These are phyloP conservation scores for Melinaea menophilus DNA, from an alignment of 2,888 invertebrate species.

Conservation along the genomic window DNA sequence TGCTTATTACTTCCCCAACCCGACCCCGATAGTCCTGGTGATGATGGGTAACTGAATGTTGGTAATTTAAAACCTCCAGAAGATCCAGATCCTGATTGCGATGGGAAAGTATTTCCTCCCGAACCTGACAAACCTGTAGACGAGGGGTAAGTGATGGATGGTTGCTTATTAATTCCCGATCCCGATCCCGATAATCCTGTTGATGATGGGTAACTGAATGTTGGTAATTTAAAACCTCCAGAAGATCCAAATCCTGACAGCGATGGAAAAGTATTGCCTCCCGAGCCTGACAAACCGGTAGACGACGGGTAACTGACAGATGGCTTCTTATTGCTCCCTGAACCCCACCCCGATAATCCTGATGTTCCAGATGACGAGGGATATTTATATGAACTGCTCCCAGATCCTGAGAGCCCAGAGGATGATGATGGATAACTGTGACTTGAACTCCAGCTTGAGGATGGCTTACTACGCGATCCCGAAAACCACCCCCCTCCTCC, in stretches of 20 bases:
- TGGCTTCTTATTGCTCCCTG: conserved; percentile 3
- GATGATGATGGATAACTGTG: conserved; percentile 27
- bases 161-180: conserved; percentile 7
- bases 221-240: conserved; percentile 16
- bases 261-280: neutral
- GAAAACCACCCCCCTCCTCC: conserved; percentile 21
- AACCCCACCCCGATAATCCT: conserved; percentile 20
- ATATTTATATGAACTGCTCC: conserved; percentile 19
- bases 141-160: conserved; percentile 14
- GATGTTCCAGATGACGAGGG: conserved; percentile 26
- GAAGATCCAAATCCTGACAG: neutral
- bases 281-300: conserved; percentile 15
- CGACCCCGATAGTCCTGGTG: conserved; percentile 28
- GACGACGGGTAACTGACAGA: conserved; percentile 21
- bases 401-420: conserved; percentile 26
- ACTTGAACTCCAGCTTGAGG: conserved; percentile 25
- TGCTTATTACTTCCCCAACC: conserved; percentile 20
- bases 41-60: conserved; percentile 26
- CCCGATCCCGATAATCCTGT: conserved; percentile 18
- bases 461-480: conserved; percentile 23
- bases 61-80: conserved; percentile 10
- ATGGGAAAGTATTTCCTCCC: conserved; percentile 18
- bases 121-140: conserved; percentile 19
- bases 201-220: conserved; percentile 20
- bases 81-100: conserved; percentile 23